Evolutionary conservation across 2,113 vertebrate genomes (phyloP), one percentile per base, ranked within the genome.

Genomic region (Microcebus murinus): DNA sequence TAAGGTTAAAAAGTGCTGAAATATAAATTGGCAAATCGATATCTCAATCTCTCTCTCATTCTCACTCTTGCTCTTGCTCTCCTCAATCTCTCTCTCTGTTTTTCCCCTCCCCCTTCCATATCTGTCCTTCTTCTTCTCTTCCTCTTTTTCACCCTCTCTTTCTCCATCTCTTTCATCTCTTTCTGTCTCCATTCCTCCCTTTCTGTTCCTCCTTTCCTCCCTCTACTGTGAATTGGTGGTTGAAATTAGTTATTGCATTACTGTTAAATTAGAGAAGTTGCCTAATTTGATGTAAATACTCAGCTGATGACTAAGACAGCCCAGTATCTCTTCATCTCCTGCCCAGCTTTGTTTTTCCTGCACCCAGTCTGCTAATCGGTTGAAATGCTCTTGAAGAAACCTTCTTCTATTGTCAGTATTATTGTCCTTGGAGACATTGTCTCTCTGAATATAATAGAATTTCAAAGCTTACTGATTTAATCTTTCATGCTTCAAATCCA

Each of bases 401-500:
- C 79, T 94, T 59, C 67, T 97, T 84, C 96, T 92, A 68, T 97
- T 96, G 95, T 82, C 96, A 92, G 76, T 85, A 95, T 92, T 95
- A 95, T 90, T 68, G 83, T 91, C 95, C 96, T 97, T 96, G 95
- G 89, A 96, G 90, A 96, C 93, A 95, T 76, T 91, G 86, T 96
- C 96, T 96, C 95, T 96, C 76, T 95, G 93, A 97, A 80, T 93
- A 90, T 95, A 97, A 97, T 93, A 96, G 96, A 95, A 97, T 97
- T 97, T 95, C 94, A 96, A 82, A 94, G 95, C 94, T 96, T 96
- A 91, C 97, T 95, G 96, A 97, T 97, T 97, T 95, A 95, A 97
- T 98, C 97, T 98, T 96, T 95, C 90, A 94, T 97, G 96, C 93
- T 97, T 97, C 90, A 92, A 90, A 97, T 95, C 87, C 92, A 97